Percentiles rank a stretch among this genome's conserved stretches.
Conservation (phyloP, 2,797 vertebrate genomes). For the Heliangelus exortis region DNA sequence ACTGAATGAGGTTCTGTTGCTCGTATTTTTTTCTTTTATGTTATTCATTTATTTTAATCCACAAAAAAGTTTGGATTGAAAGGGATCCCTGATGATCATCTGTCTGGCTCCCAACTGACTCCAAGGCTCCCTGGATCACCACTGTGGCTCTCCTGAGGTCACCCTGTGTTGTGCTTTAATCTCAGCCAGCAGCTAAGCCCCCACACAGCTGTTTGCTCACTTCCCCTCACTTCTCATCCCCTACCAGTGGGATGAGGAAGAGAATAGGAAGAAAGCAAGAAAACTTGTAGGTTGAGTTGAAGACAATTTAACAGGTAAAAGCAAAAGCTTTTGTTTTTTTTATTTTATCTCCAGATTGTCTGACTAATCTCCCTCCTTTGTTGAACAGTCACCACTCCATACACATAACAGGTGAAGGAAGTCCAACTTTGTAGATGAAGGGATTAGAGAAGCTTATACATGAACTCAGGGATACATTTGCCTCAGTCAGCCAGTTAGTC, state of each 20-base stretch:
- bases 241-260: no score
- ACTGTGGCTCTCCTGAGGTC: rapidly evolving
- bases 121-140: rapidly evolving
- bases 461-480: background rate
- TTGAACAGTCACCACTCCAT: background rate
- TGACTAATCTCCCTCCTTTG: background rate
- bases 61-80: background rate
- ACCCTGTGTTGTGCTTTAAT: no score
- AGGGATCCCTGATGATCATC: background rate
- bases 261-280: no score
- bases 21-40: background rate
- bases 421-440: background rate
- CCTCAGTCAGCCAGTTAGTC: background rate
- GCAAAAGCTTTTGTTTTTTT: background rate
- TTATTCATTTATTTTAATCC: background rate
- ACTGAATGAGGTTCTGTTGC: background rate
- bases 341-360: background rate
- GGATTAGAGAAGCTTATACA: background rate
- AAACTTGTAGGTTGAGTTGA: no score
- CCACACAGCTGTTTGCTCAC: no score
- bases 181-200: no score
- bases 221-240: no score
- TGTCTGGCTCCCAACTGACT: background rate
- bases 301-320: no score
- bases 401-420: background rate